phyloP scores from a whole-genome alignment of 2,888 invertebrate genomes.

The Gymnocheta viridis region DNA sequence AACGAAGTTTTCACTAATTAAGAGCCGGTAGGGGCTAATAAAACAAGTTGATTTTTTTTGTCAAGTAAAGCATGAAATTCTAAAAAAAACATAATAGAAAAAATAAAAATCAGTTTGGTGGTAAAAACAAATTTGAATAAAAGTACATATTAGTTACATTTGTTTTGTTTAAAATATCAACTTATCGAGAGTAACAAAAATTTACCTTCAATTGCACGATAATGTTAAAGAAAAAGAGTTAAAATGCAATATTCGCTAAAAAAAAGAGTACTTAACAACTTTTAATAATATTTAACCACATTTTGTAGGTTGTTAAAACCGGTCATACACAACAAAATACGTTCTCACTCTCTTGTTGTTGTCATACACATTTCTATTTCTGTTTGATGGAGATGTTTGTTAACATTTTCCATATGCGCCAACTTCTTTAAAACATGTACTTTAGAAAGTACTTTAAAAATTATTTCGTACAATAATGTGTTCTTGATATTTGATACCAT shows the following conservation, averaged over 20 bases:
- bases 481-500: background rate
- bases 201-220: conserved; percentile 22
- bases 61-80: background rate
- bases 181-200: conserved; percentile 5
- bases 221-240: background rate
- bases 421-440: too few relatives aligned
- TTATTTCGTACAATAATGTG: background rate
- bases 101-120: background rate
- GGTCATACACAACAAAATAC: background rate
- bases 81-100: background rate
- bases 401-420: background rate
- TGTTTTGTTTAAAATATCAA: background rate
- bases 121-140: conserved; percentile 14
- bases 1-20: background rate
- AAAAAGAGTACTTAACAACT: conserved; percentile 3
- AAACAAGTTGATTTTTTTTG: conserved; percentile 13
- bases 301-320: conserved; percentile 2
- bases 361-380: background rate
- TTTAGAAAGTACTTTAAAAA: background rate
- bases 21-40: conserved; percentile 29
- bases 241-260: background rate
- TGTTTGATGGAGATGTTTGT: background rate
- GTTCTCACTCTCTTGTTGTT: conserved; percentile 5
- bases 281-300: background rate
- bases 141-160: background rate